A percentile compares a stretch with the other conserved stretches of the same genome.
phyloP scores from a whole-genome alignment of 2,797 vertebrate species.

The Serranus cabrilla region DNA sequence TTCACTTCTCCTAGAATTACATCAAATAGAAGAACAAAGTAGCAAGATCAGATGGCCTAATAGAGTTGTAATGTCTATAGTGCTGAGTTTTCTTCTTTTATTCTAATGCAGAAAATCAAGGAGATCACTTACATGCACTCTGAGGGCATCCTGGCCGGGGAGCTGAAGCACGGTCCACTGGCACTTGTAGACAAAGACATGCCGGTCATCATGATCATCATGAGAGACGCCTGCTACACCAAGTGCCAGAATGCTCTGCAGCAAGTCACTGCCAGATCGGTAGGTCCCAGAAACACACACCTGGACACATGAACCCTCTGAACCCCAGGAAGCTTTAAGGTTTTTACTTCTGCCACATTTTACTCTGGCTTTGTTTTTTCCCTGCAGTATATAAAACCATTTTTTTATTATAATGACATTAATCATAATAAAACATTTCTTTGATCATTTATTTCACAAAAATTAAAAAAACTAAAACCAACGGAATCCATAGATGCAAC shows the following conservation, averaged over 20 bases:
- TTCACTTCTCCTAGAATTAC: neutral
- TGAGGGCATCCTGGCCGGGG: conserved; percentile 95
- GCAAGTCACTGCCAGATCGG: conserved; percentile 94
- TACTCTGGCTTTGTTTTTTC: too few relatives aligned
- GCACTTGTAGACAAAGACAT: conserved; percentile 95
- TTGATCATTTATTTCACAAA: too few relatives aligned
- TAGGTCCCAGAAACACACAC: conserved; percentile 64
- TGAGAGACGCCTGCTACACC: conserved; percentile 93
- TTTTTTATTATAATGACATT: too few relatives aligned
- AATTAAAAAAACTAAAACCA: too few relatives aligned
- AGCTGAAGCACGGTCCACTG: conserved; percentile 95
- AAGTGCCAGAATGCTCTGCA: conserved; percentile 98
- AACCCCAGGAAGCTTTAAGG: neutral
- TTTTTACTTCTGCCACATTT: neutral
- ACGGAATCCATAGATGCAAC: too few relatives aligned
- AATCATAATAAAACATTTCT: too few relatives aligned
- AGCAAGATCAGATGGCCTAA: neutral
- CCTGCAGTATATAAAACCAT: too few relatives aligned
- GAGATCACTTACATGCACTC: conserved; percentile 99
- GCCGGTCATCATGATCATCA: conserved; percentile 98
- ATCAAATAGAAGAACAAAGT: neutral
- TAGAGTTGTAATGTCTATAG: neutral
- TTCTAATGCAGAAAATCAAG: conserved; percentile 93
- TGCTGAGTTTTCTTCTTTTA: neutral
- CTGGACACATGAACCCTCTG: neutral